Evolutionary conservation across 2,888 invertebrate species (phyloP).

Genomic region (Drosophila prolongata): DNA sequence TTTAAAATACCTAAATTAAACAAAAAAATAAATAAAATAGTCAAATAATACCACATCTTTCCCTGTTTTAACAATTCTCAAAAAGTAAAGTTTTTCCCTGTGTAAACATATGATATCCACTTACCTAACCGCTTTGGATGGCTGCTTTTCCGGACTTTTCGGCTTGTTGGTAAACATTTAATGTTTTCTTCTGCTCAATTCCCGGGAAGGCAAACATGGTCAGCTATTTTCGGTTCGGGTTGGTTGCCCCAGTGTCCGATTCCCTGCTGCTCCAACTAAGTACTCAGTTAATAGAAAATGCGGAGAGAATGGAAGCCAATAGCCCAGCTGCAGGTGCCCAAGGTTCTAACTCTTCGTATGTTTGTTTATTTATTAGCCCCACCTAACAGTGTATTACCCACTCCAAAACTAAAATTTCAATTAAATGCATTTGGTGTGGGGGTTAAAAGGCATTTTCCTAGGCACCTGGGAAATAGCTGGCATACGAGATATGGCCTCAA

Average conservation of each 20-base stretch:
- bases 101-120: constrained; percentile 25
- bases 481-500: constrained; percentile 16
- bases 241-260: constrained; percentile 57
- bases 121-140: constrained; percentile 46
- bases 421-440: constrained; percentile 7
- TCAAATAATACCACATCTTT: too few species aligned
- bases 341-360: neutral
- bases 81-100: neutral
- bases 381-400: constrained; percentile 1
- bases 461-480: constrained; percentile 2
- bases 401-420: constrained; percentile 13
- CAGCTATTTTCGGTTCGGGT: constrained; percentile 54
- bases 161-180: constrained; percentile 62
- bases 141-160: constrained; percentile 55
- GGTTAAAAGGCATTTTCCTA: constrained; percentile 22
- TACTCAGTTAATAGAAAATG: neutral
- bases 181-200: constrained; percentile 68
- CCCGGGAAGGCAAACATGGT: constrained; percentile 64
- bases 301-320: constrained; percentile 10
- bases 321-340: constrained; percentile 19
- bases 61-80: too few species aligned
- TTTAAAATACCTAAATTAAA: too few species aligned
- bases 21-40: too few species aligned
- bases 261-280: constrained; percentile 55
- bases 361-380: constrained; percentile 17